These are phyloP conservation scores for Phymatocera aterrima DNA, from an alignment of 2,888 invertebrate species.

Conservation along the genomic window DNA sequence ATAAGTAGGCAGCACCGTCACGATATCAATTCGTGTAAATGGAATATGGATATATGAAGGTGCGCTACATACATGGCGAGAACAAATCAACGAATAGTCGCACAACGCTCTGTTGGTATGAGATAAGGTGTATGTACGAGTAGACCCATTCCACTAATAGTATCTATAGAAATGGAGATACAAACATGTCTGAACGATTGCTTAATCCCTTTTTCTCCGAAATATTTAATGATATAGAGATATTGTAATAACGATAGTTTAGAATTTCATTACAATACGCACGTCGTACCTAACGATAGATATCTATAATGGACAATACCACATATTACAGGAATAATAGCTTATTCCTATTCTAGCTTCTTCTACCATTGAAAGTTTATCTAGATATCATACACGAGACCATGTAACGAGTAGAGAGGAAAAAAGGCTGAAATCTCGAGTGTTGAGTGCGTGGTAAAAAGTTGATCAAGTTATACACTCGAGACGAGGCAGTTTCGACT, in stretches of 20 bases:
- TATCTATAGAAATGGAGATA: background rate
- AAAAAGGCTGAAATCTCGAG: background rate
- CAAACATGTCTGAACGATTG: constrained; percentile 6
- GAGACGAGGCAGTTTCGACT: background rate
- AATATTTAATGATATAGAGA: background rate
- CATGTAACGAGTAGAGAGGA: background rate
- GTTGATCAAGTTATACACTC: background rate
- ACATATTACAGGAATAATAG: too few species aligned
- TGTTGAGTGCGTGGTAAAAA: constrained; percentile 14
- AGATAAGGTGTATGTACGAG: background rate
- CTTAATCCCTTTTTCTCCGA: constrained; percentile 17
- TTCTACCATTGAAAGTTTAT: background rate
- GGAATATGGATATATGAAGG: too few species aligned
- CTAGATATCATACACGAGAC: background rate
- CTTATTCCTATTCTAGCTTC: background rate
- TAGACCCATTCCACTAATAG: background rate
- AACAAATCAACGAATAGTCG: too few species aligned
- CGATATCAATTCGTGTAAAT: too few species aligned
- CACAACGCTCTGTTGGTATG: too few species aligned
- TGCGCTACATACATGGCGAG: too few species aligned
- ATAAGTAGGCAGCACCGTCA: too few species aligned
- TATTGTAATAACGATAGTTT: background rate
- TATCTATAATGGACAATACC: too few species aligned
- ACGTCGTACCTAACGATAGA: too few species aligned
- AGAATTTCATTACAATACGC: background rate